Percentiles rank a stretch among this genome's conserved stretches.
Evolutionary conservation across 2,888 invertebrate genomes (phyloP).

Genomic region (Alviniconcha strummeri): DNA sequence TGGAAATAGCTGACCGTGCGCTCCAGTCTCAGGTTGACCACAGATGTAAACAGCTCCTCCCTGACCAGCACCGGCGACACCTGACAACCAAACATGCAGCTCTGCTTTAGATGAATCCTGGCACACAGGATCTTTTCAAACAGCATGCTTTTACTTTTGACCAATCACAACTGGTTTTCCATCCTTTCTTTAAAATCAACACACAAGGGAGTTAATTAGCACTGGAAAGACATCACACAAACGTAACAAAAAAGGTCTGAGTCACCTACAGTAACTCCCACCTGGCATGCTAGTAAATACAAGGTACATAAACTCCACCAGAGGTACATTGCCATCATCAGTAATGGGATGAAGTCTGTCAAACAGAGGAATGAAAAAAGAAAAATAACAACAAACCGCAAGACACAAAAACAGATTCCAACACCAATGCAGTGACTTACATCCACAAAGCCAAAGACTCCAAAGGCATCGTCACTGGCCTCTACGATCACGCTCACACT

Average conservation of each 20-base stretch:
- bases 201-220: background rate
- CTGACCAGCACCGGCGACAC: constrained; percentile 32
- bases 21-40: constrained; percentile 46
- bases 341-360: too few species aligned
- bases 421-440: constrained; percentile 44
- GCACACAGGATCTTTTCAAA: too few species aligned
- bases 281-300: too few species aligned
- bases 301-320: too few species aligned
- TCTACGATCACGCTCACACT: constrained; percentile 58
- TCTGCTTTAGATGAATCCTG: too few species aligned
- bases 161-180: too few species aligned
- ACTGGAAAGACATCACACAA: background rate
- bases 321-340: too few species aligned
- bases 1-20: constrained; percentile 56
- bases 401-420: too few species aligned
- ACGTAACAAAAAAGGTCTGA: background rate
- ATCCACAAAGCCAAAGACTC: constrained; percentile 63
- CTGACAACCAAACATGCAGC: background rate
- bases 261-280: too few species aligned
- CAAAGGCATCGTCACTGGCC: constrained; percentile 71
- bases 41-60: constrained; percentile 48
- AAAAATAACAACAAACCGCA: too few species aligned
- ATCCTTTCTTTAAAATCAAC: background rate
- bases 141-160: too few species aligned
- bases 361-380: too few species aligned